Conservation (phyloP, 53 echinoderm and acorn worm species). For the Pentamera pediparva region DNA sequence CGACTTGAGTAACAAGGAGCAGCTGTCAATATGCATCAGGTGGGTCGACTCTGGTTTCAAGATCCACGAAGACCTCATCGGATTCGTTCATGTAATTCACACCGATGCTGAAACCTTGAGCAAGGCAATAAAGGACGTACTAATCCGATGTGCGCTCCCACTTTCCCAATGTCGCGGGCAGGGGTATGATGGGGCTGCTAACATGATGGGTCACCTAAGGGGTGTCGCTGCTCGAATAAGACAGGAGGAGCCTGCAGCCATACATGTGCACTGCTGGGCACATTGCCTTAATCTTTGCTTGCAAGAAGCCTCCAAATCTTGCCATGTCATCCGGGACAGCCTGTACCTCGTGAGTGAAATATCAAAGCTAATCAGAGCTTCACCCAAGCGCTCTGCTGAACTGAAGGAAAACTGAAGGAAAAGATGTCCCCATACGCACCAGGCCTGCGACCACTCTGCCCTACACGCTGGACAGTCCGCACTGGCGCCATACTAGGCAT, state of each 20-base stretch:
- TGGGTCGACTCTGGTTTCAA: conserved; percentile 27
- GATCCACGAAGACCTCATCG: conserved; percentile 29
- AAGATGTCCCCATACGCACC: not conserved
- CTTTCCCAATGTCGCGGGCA: conserved; percentile 29
- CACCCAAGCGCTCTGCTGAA: conserved; percentile 15
- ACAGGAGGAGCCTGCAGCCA: conserved; percentile 6
- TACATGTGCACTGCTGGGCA: conserved; percentile 32
- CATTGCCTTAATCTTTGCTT: conserved; percentile 27
- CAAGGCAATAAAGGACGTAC: conserved; percentile 20
- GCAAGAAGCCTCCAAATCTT: conserved; percentile 10
- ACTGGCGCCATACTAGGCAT: not conserved
- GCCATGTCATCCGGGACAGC: not conserved
- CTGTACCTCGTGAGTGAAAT: conserved; percentile 4
- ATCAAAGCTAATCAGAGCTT: conserved; percentile 27
- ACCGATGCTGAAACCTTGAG: conserved; percentile 19
- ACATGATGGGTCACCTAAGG: conserved; percentile 7
- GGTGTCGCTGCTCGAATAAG: conserved; percentile 15
- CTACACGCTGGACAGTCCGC: conserved; percentile 18
- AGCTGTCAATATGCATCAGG: conserved; percentile 19
- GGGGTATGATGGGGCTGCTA: conserved; percentile 31
- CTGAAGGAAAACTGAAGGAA: not conserved
- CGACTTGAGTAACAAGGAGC: conserved; percentile 16
- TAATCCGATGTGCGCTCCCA: conserved; percentile 17
- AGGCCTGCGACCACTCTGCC: conserved; percentile 8
- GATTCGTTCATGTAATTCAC: conserved; percentile 15